These are phyloP conservation scores for Silurus aristotelis DNA, from an alignment of 2,797 vertebrate species.

Conservation along the genomic window DNA sequence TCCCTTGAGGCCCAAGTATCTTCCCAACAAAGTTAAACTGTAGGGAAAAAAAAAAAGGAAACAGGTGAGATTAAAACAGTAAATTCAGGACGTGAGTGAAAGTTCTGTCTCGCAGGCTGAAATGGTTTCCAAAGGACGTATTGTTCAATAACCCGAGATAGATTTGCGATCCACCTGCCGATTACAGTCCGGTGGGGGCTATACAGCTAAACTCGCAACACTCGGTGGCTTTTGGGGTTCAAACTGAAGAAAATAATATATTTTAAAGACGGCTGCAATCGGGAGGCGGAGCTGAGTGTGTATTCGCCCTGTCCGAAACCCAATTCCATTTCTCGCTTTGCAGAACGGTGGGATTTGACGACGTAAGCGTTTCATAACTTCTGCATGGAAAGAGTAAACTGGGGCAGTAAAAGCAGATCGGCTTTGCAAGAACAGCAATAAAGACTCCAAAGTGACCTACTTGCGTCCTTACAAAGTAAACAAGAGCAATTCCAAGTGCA, in stretches of 20 bases:
- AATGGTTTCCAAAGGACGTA: slow-evolving; percentile 33
- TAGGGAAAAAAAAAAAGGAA: slow-evolving; percentile 35
- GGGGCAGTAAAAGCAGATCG: slow-evolving; percentile 12
- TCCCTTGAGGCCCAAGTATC: slow-evolving; percentile 97
- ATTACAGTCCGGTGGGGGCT: background rate
- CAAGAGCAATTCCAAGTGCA: slow-evolving; percentile 21
- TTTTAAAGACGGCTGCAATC: background rate
- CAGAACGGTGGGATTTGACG: slow-evolving; percentile 2
- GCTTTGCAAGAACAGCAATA: background rate
- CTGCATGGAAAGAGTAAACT: background rate
- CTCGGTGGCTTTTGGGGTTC: background rate
- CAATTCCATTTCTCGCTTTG: background rate
- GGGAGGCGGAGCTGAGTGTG: background rate
- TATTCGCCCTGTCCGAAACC: too few species aligned
- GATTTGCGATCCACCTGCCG: slow-evolving; percentile 12
- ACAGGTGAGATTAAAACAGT: slow-evolving; percentile 45
- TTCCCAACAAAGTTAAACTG: slow-evolving; percentile 99
- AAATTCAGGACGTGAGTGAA: slow-evolving; percentile 15
- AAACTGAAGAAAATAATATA: background rate
- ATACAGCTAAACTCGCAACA: background rate
- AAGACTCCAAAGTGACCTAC: background rate
- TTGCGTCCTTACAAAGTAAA: slow-evolving; percentile 12
- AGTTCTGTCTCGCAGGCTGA: background rate
- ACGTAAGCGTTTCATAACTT: background rate
- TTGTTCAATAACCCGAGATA: slow-evolving; percentile 7